Evolutionary conservation across 1,140 invertebrate species (phyloP).

Genomic region (Metopolophium dirhodum): DNA sequence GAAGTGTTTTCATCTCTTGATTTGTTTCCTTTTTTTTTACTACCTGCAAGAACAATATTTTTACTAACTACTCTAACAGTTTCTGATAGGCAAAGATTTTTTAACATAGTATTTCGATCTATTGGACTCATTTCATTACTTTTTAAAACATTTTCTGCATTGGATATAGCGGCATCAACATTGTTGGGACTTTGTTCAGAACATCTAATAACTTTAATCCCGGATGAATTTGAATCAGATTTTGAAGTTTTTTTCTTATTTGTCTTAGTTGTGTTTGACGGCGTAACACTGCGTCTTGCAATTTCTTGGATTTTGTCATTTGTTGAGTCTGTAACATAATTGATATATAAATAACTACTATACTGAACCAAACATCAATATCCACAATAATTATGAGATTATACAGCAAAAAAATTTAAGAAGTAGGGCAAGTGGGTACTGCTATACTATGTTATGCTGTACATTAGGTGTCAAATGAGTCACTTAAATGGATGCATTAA

Average conservation of each 20-base stretch:
- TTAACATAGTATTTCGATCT: too few species aligned
- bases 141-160: slow-evolving; percentile 5
- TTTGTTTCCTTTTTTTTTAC: neutral
- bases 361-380: neutral
- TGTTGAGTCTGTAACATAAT: neutral
- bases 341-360: neutral
- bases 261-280: neutral
- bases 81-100: too few species aligned
- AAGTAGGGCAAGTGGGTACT: too few species aligned
- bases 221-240: neutral
- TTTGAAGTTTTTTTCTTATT: slow-evolving; percentile 17
- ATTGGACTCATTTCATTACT: neutral
- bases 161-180: neutral
- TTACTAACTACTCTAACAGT: neutral
- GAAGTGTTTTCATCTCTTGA: neutral
- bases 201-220: neutral
- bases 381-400: neutral
- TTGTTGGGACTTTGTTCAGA: slow-evolving; percentile 15
- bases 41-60: neutral
- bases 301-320: neutral
- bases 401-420: neutral
- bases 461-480: too few species aligned
- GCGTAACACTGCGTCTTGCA: neutral
- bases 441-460: too few species aligned
- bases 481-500: too few species aligned